Conservation (phyloP, 2,888 invertebrate genomes). For the Isoperla grammatica region DNA sequence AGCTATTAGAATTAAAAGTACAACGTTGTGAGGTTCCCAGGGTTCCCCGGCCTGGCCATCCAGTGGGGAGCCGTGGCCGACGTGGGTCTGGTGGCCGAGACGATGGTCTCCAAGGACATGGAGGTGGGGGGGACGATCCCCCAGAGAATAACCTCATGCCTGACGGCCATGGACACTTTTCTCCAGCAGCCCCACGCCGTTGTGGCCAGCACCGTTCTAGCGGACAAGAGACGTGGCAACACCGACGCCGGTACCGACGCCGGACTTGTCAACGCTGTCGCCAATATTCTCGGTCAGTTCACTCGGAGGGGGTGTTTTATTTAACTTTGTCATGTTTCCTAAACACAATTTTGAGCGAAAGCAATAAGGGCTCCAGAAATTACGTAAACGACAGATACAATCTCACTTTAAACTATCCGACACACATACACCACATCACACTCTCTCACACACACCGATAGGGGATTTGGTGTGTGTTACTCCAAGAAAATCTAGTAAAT, state of each 20-base stretch:
- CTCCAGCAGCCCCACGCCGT: constrained; percentile 84
- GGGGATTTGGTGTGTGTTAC: too few relatives aligned
- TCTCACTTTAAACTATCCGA: too few relatives aligned
- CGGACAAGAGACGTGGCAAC: constrained; percentile 67
- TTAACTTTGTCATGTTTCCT: constrained; percentile 77
- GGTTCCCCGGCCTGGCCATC: constrained; percentile 83
- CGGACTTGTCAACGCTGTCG: constrained; percentile 70
- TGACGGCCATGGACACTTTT: constrained; percentile 82
- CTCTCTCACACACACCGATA: too few relatives aligned
- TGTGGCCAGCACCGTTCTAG: constrained; percentile 76
- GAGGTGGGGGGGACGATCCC: constrained; percentile 95
- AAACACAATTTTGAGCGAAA: constrained; percentile 83
- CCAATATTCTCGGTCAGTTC: constrained; percentile 73
- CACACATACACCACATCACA: too few relatives aligned
- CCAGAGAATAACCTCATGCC: constrained; percentile 91
- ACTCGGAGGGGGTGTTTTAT: constrained; percentile 83
- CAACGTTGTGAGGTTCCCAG: constrained; percentile 41
- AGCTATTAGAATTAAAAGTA: too few relatives aligned
- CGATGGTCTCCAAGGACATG: constrained; percentile 82
- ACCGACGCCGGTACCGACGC: constrained; percentile 50
- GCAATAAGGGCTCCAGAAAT: constrained; percentile 62
- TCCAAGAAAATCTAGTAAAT: too few relatives aligned
- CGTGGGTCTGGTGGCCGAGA: constrained; percentile 87
- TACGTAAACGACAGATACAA: too few relatives aligned
- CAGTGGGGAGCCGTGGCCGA: constrained; percentile 99